Base-by-base conservation (phyloP, 2,888 invertebrate genomes). In the Drosophila conformis region DNA sequence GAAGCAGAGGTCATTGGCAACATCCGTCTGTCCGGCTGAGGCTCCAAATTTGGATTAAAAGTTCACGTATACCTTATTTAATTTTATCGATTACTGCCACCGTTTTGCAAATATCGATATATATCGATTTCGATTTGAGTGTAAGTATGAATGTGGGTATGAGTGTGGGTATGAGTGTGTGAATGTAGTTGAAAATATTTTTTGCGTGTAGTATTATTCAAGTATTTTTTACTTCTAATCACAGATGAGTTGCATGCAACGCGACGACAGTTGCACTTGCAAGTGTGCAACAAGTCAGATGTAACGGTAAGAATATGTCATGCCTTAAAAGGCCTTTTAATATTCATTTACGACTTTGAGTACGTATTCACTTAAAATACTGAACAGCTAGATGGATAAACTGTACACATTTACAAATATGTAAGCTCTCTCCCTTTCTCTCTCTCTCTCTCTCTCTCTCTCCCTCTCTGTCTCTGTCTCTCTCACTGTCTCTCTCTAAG, bases 251-350 rank as follows among this genome's bases (percentile, higher is more conserved):
- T 46, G 21, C 46, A 21, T 46, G 46, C 46, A 21, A 25, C 4
- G 46, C 4, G 46, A 25, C 4, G 15, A 25, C 21, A 46, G 46
- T 15, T 25, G 21, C 46, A 25, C n/a, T 33, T 21, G 33, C 33
- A 35, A 33, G 54, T 25, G 21, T 42, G 40, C 57, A 57, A 57
- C 57, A 57, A 57, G 57, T 57, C 57, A 21, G 54, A 27, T 27
- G 13, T 36, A 27, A 27, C 18, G 13, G 18, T 11, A 29, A 29
- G 27, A 27, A 15, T 15, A 53, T 33, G 33, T 0, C 21, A 53
- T 13, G 33, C 31, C 40, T 29, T 42, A 2, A 38, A 31, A 29
- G 11, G 29, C n/a, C n/a, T 29, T 40, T 56, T 38, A 56, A 56
- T 21, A 15, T 3, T 29, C 15, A 40, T 29, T 40, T 57, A 15